Base-by-base conservation (phyloP, 2,888 invertebrate species). In the Callinectes sapidus region DNA sequence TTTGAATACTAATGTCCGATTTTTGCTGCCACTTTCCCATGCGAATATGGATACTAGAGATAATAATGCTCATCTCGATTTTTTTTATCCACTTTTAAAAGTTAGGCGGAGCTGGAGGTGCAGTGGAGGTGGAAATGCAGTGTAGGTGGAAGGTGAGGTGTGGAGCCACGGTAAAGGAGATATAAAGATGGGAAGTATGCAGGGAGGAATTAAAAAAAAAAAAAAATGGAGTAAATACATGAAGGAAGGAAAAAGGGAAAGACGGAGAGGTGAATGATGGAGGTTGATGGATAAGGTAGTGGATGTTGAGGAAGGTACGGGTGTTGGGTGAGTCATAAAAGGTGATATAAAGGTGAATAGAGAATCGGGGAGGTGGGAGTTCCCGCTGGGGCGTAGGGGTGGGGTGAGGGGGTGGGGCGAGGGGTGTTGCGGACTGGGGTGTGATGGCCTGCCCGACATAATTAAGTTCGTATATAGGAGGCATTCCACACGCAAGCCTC, bases 1-100 rank as follows among this genome's bases (percentile, higher is more conserved):
- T 92, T 92, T 92, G 92, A 92, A 92, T 92, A 92, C 92, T 77
- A 92, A 92, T 35, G 35, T 55, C 42, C 77, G 85, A 89, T 92
- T 92, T 92, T 32, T 85, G 92, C 48, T 85, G 77, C 81, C 81
- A 81, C 81, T 81, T 81, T 35, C 81, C 85, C 39, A 32, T 90
- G 81, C 32, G 39, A 86, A 55, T 85, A 90, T 90, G 28, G 86
- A 90, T 86, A 90, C 86, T 90, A 61, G 48, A 39, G 61, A 39
- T 55, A 85, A 85, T 90, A 85, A 86, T 18, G 86, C 90, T 86
- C 85, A 61, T 90, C 86, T 90, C 86, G 42, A 89, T 28, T 89
- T 77, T 89, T 77, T 89, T 55, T 71, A 28, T 89, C 71, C 16
- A 35, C 14, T 35, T 35, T 14, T 35, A 13, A 32, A 35, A 81